Evolutionary conservation across 1,140 invertebrate species (phyloP).

Genomic region (Drosophila chauvacae): DNA sequence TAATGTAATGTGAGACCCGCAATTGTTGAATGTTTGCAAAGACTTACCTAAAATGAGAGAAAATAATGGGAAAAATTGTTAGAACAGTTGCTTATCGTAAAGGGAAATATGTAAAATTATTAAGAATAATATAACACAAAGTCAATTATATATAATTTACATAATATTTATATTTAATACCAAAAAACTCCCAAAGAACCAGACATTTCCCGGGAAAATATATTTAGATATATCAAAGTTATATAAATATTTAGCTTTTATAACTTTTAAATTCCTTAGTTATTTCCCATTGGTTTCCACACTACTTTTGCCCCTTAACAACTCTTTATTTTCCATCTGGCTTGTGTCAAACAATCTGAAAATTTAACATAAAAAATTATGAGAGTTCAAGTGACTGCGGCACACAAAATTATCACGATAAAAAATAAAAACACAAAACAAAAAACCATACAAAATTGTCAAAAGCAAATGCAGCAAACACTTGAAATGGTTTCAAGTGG

Average conservation of each 20-base stretch:
- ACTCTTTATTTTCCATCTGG: conserved; percentile 24
- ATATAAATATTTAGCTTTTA: no score
- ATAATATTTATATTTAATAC: no score
- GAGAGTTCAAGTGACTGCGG: conserved; percentile 56
- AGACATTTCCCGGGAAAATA: no score
- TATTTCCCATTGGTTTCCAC: not conserved
- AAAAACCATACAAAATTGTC: conserved; percentile 34
- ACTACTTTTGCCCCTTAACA: not conserved
- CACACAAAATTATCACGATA: conserved; percentile 44
- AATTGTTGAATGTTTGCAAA: conserved; percentile 19
- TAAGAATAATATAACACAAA: no score
- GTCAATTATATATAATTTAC: no score
- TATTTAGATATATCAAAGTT: no score
- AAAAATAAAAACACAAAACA: conserved; percentile 17
- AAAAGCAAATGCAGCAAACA: conserved; percentile 71
- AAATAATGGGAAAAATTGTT: conserved; percentile 14
- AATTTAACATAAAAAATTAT: conserved; percentile 2
- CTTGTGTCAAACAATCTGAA: conserved; percentile 23
- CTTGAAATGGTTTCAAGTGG: conserved; percentile 77
- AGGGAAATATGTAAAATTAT: no score
- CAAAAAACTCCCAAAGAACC: no score
- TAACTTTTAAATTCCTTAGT: not conserved
- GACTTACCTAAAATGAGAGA: conserved; percentile 67
- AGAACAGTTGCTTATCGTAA: not conserved
- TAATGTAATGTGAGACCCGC: conserved; percentile 17